phyloP scores from a whole-genome alignment of 2,797 vertebrate species.

The Sebastes nivosus region DNA sequence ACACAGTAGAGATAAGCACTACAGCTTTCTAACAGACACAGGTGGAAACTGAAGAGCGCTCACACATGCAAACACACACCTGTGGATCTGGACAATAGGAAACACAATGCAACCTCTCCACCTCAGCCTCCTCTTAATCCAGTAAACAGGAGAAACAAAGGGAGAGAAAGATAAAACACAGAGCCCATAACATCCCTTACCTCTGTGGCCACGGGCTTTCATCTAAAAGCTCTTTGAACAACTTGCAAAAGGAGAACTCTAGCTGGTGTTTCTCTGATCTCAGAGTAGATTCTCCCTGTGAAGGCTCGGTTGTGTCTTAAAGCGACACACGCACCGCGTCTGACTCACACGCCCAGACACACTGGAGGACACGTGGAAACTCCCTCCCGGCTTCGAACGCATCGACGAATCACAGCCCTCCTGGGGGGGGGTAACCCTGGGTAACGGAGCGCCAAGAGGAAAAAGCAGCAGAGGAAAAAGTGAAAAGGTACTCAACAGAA shows the following conservation, averaged over 20 bases:
- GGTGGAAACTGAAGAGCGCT: constrained; percentile 21
- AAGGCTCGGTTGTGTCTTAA: constrained; percentile 73
- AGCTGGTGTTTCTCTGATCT: constrained; percentile 75
- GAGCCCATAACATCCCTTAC: constrained; percentile 74
- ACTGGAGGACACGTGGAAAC: constrained; percentile 81
- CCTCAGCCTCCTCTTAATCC: constrained; percentile 46
- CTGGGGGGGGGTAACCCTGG: constrained; percentile 61
- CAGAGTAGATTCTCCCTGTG: constrained; percentile 72
- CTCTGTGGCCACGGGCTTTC: constrained; percentile 77
- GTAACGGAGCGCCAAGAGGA: constrained; percentile 59
- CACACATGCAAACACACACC: constrained; percentile 61
- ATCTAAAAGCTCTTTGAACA: constrained; percentile 83
- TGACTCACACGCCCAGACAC: constrained; percentile 70
- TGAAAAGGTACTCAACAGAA: constrained; percentile 60
- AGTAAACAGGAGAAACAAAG: constrained; percentile 69
- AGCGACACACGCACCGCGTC: constrained; percentile 61
- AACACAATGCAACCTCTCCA: constrained; percentile 40
- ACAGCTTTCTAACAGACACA: constrained; percentile 6
- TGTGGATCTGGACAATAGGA: constrained; percentile 60
- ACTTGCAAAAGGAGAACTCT: constrained; percentile 66
- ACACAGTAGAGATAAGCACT: constrained; percentile 3
- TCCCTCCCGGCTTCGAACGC: constrained; percentile 66
- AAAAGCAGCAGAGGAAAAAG: constrained; percentile 71
- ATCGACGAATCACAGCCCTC: constrained; percentile 73
- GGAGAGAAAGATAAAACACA: constrained; percentile 60